Conservation (phyloP, 2,888 invertebrate species). For the Cerastis rubricosa region DNA sequence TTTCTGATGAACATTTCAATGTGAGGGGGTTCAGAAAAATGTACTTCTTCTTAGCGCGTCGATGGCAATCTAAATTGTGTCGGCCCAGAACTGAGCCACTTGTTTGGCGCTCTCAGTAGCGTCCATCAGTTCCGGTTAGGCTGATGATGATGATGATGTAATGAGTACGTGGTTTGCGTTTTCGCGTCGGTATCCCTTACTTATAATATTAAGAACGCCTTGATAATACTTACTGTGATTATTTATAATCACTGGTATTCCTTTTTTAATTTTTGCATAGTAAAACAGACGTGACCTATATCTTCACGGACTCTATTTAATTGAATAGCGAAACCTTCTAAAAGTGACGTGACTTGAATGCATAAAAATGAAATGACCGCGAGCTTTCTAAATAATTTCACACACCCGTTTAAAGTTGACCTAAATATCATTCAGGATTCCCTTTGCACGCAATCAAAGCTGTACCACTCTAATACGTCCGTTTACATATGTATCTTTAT, state of each 20-base stretch:
- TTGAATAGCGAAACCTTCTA: constrained; percentile 9
- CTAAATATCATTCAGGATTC: constrained; percentile 19
- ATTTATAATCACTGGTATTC: background rate
- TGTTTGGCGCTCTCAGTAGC: no score
- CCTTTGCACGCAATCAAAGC: background rate
- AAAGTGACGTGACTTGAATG: constrained; percentile 25
- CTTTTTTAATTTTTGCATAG: background rate
- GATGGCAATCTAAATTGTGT: no score
- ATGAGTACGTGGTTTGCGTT: no score
- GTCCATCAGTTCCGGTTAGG: no score
- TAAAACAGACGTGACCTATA: background rate
- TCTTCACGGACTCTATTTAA: constrained; percentile 10
- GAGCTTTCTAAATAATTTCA: constrained; percentile 38
- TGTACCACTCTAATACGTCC: background rate
- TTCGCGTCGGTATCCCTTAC: no score
- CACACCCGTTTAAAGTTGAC: constrained; percentile 26
- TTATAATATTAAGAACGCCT: no score
- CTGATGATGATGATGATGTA: no score
- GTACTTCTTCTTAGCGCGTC: no score
- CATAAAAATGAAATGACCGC: constrained; percentile 33
- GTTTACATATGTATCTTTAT: background rate
- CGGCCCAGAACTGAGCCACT: no score
- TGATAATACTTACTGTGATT: background rate
- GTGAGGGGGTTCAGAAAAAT: no score
- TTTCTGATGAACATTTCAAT: no score